Base-by-base conservation (phyloP, 2,113 vertebrate genomes). In the Spizaetus ornatus region DNA sequence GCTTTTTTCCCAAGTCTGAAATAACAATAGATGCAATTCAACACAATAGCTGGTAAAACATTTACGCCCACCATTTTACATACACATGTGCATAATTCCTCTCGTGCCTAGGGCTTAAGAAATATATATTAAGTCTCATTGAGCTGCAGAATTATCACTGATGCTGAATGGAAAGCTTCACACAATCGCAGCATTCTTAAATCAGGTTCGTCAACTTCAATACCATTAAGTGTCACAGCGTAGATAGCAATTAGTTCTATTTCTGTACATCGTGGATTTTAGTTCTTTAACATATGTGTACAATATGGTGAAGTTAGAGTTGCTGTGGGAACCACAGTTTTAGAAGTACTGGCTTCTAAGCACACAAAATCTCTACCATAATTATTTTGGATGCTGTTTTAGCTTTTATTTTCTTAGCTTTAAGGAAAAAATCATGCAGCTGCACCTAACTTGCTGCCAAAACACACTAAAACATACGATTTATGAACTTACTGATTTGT, bases 401-500 rank as follows among this genome's bases (percentile, higher is more conserved):
- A 65, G 43, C 59, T 69, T 45, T 86, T 79, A 56, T 82, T 91
- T 94, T 84, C 59, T 85, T 74, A 53, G 50, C 65, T 85, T 76
- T 55, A 89, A 69, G 26, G 16, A 40, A 82, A n/a, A 7, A 32
- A 52, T 0, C 26, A 58, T 9, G 27, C 26, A 94, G 61, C 36
- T 88, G 53, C 52, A 81, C 13, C 25, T 81, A 82, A 42, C 16
- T 36, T 85, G 22, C 52, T 93, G 25, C 26, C 45, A 74, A 80
- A 55, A 34, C 55, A 83, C 67, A 87, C 23, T 23, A 58, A 61
- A 74, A 17, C 10, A 32, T 14, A 65, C 0, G 0, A 83, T 58
- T 88, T 73, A 79, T 73, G 11, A 88, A 99, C 99, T 98, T 98
- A 99, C 99, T 69, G 98, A 98, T 98, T 99, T 99, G 97, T 99